Base-by-base conservation (phyloP, 1,140 invertebrate species). In the Helicoverpa zea region DNA sequence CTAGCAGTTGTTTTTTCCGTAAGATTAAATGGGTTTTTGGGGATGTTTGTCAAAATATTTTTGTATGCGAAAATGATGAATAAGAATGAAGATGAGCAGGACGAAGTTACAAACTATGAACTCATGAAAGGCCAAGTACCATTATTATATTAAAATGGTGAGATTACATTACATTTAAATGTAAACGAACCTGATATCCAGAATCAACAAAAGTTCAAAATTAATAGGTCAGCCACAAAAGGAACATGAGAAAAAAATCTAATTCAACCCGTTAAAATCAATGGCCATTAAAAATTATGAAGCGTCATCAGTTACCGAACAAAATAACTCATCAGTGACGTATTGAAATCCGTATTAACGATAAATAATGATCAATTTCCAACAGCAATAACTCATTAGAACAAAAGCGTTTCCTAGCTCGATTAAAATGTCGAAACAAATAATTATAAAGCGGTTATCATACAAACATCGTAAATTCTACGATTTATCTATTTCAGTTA, bases 401-500 rank as follows among this genome's bases (percentile, higher is more conserved):
- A 86, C 78, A 76, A 87, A 43, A 51, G 66, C 51, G 63, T 81
- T 85, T 87, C 76, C 58, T 72, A 74, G 72, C 66, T 82, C 84
- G 86, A 88, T 89, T 90, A 86, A 90, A 86, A 88, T 61, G 86
- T 89, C 84, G 82, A 83, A 88, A 89, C 85, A 87, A 88, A 91
- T 83, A 87, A 90, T 89, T 87, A 83, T 87, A 83, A 87, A 88
- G 75, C 82, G 64, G 83, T 90, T 91, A 94, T 92, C 90, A 88
- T 81, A 89, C 83, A 89, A 92, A 90, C 86, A 89, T 90, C 90
- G 83, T 94, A 93, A 94, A 94, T 92, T 88, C 79, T 64, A 75
- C 79, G 75, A 72, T 70, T 74, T 93, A 91, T 93, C 89, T 87
- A 72, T 85, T 89, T 84, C 81, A 82, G 83, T 82, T 81, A 81